Evolutionary conservation across 2,888 invertebrate genomes (phyloP), one percentile per base, ranked within the genome.

Genomic region (Xestia ashworthii): DNA sequence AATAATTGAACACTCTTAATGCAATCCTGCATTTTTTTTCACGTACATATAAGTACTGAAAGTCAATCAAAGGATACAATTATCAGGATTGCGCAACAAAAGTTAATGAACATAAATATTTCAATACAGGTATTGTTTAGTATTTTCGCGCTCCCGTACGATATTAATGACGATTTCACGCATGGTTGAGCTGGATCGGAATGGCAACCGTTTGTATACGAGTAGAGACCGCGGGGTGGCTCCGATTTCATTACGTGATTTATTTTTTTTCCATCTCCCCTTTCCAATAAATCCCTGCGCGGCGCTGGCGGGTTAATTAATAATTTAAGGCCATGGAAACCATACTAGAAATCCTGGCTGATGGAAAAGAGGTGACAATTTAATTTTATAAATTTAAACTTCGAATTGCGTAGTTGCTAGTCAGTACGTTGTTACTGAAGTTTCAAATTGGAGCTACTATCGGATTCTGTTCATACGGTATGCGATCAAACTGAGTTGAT

Each of bases 81-180:
- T 62, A 14, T 41, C 19, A 62, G n/a, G 14, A 62, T 48, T 44
- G 22, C 5, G 25, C 55, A n/a, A 70, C 55, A 72, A 72, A 75
- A 76, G 53, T 16, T 69, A 78, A 74, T 76, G 41, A 71, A 76
- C 55, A 50, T 53, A 48, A 82, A 74, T 65, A 68, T 73, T 65
- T 25, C 62, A 48, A 60, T 69, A 67, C 72, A 68, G 65, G 50
- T 73, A 78, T 88, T 87, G 80, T 84, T 87, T 84, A 84, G 84
- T 87, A 90, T 91, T 90, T 90, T 88, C 84, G 85, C 84, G 84
- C 89, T 80, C 84, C 84, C 87, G 81, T 89, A 76, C 89, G 88
- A 92, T 94, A 95, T 95, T 94, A 95, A 96, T 95, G 94, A 92
- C 94, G 94, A 95, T 95, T 96, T 95, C 93, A 81, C 94, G 94